A percentile compares a stretch with the other conserved stretches of the same genome.
Evolutionary conservation across 1,140 invertebrate species (phyloP).

Genomic region (Pseudomyrmex sp.): DNA sequence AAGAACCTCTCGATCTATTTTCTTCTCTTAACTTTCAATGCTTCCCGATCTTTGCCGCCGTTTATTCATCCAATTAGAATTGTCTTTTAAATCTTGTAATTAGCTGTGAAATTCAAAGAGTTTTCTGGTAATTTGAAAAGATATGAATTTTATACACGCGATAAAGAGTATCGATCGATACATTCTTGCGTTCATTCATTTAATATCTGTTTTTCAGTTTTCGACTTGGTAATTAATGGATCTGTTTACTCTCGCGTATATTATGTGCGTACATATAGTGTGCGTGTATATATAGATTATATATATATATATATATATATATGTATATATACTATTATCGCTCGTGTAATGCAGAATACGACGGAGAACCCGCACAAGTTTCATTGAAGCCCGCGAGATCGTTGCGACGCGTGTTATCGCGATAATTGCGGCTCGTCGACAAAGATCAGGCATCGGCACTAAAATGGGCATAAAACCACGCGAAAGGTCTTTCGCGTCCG

Average conservation of each 20-base stretch:
- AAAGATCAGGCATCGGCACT: constrained; percentile 63
- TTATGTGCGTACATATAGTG: no score
- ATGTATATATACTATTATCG: background rate
- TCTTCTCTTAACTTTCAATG: constrained; percentile 38
- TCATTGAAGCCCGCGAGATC: constrained; percentile 31
- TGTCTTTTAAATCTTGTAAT: constrained; percentile 30
- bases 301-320: no score
- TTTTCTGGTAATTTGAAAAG: background rate
- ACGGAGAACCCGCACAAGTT: background rate
- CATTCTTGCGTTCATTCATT: no score
- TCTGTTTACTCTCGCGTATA: no score
- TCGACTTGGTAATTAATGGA: no score
- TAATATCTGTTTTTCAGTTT: no score
- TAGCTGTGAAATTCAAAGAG: constrained; percentile 38
- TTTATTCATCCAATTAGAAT: constrained; percentile 25
- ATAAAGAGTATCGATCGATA: no score
- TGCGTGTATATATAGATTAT: no score
- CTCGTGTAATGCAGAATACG: background rate
- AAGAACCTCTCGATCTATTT: constrained; percentile 48
- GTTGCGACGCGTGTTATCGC: constrained; percentile 26
- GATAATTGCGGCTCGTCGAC: constrained; percentile 56
- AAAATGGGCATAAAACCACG: constrained; percentile 66
- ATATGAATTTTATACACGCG: background rate
- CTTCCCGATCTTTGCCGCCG: background rate
- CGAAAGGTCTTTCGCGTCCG: constrained; percentile 66